Conservation (phyloP, 2,113 vertebrate species). For the Vidua chalybeata region DNA sequence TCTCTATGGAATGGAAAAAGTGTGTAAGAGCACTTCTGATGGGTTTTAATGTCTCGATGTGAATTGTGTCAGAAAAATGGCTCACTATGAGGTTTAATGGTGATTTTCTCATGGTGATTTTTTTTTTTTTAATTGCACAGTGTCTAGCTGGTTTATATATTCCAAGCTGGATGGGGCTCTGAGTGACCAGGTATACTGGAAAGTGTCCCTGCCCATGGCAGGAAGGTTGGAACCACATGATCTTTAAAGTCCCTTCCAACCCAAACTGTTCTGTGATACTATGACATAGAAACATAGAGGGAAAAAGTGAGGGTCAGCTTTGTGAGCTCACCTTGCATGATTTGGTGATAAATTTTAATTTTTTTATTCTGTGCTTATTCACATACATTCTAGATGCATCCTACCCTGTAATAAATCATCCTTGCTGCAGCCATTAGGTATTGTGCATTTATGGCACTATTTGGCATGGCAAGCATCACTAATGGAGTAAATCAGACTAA, state of each 20-base stretch:
- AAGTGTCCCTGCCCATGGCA: neutral
- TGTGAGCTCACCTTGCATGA: neutral
- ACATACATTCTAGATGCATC: neutral
- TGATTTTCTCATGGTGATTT: neutral
- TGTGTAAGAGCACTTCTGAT: neutral
- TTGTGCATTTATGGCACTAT: neutral
- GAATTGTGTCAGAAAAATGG: neutral
- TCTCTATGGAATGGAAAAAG: neutral
- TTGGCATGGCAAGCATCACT: neutral
- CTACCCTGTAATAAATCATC: neutral
- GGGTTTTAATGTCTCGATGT: neutral
- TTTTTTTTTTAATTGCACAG: neutral
- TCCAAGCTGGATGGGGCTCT: neutral
- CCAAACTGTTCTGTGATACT: neutral
- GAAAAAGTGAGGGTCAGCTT: neutral
- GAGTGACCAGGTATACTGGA: neutral
- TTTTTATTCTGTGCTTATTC: neutral
- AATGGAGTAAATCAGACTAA: neutral
- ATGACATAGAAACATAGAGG: neutral
- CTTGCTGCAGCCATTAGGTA: neutral
- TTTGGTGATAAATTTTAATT: neutral
- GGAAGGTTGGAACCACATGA: neutral
- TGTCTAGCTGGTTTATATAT: neutral
- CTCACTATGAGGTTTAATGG: neutral
- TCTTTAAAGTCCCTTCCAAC: neutral